These are phyloP conservation scores for Agapornis canus DNA, from an alignment of 2,797 vertebrate species.

Conservation along the genomic window DNA sequence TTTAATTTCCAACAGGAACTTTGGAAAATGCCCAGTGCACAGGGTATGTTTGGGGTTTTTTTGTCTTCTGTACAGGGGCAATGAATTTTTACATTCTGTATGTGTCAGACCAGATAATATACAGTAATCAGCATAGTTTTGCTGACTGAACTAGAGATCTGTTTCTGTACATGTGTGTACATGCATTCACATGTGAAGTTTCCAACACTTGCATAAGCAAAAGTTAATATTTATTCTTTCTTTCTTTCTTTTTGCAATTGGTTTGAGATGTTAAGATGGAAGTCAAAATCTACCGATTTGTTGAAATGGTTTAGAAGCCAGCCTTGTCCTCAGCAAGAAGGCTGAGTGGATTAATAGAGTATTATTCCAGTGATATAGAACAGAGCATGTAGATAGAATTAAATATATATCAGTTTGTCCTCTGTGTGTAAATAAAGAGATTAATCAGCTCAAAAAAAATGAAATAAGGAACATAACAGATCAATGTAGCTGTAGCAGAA, in stretches of 20 bases:
- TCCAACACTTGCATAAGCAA: not conserved
- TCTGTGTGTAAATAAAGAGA: not conserved
- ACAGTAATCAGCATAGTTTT: not conserved
- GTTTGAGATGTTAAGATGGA: not conserved
- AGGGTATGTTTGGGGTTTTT: not conserved
- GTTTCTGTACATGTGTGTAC: not conserved
- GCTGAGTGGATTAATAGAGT: not conserved
- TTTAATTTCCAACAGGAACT: not conserved
- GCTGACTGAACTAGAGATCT: not conserved
- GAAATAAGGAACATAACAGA: not conserved
- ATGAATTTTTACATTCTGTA: not conserved
- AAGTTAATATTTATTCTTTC: not conserved
- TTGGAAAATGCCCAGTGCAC: not conserved
- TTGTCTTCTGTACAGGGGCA: not conserved
- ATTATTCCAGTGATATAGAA: not conserved
- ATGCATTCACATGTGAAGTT: not conserved
- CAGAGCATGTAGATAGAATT: not conserved
- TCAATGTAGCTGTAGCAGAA: not conserved
- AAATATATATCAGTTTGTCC: not conserved
- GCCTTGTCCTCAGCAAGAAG: not conserved
- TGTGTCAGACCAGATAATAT: not conserved
- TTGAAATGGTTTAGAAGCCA: not conserved
- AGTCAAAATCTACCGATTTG: not conserved
- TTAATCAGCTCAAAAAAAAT: not conserved
- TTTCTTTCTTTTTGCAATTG: not conserved